Percentiles rank a stretch among this genome's conserved stretches.
phyloP scores from a whole-genome alignment of 2,797 vertebrate species.

The Nyctalus aviator region DNA sequence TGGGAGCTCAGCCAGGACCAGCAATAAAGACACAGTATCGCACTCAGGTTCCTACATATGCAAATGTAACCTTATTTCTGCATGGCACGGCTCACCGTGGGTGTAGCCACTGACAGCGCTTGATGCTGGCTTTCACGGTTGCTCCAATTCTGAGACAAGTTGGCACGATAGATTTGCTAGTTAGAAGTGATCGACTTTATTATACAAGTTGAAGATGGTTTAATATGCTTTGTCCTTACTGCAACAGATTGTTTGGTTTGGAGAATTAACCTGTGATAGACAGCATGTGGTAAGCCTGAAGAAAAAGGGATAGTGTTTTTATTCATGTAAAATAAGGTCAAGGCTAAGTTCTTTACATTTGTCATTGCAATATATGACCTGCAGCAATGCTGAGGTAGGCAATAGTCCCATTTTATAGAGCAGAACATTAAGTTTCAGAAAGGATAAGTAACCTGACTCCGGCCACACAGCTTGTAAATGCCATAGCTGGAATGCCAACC shows the following conservation, averaged over 20 bases:
- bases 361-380: not conserved
- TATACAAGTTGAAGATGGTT: not conserved
- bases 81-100: not conserved
- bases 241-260: not conserved
- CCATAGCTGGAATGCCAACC: not conserved
- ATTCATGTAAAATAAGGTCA: not conserved
- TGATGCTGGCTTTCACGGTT: not conserved
- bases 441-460: not conserved
- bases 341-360: not conserved
- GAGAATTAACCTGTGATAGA: slow-evolving; percentile 46
- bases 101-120: not conserved
- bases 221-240: not conserved
- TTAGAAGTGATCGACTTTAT: not conserved
- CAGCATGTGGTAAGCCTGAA: not conserved
- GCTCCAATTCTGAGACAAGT: not conserved
- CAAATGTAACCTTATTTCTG: not conserved
- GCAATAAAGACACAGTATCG: not conserved
- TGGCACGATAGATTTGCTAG: not conserved
- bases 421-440: not conserved
- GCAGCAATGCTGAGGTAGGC: not conserved
- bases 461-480: not conserved
- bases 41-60: not conserved
- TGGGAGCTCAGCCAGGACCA: not conserved
- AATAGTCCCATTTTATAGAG: not conserved
- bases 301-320: not conserved